Percentiles rank a stretch among this genome's conserved stretches.
These are phyloP conservation scores for Stictocephala bisonia DNA, from an alignment of 2,888 invertebrate species.

Conservation along the genomic window DNA sequence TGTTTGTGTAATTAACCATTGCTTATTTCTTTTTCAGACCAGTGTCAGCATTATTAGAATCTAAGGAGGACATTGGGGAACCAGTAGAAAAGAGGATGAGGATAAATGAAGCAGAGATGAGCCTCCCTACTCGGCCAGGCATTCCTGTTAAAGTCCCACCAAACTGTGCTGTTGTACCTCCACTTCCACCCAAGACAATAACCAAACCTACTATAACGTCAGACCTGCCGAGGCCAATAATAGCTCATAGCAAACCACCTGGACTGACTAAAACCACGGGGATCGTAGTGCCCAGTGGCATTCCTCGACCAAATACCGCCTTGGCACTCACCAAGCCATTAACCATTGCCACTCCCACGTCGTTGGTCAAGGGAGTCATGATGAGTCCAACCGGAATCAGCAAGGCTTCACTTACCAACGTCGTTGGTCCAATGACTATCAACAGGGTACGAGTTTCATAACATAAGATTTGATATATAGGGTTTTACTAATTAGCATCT, in stretches of 20 bases:
- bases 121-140: conserved; percentile 36
- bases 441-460: conserved; percentile 49
- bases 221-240: not conserved
- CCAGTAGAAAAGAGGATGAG: conserved; percentile 54
- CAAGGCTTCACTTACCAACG: conserved; percentile 39
- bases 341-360: conserved; percentile 27
- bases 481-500: not conserved
- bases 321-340: conserved; percentile 32
- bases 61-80: conserved; percentile 46
- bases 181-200: conserved; percentile 38
- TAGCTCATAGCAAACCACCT: conserved; percentile 19
- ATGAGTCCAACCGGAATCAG: conserved; percentile 42
- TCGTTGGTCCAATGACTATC: conserved; percentile 37
- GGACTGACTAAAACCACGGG: conserved; percentile 5
- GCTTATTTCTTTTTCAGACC: no score
- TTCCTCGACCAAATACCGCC: conserved; percentile 32
- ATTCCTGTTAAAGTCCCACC: conserved; percentile 43
- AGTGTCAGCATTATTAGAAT: not conserved
- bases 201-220: conserved; percentile 12
- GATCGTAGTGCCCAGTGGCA: conserved; percentile 32
- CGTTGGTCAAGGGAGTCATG: conserved; percentile 36
- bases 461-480: not conserved
- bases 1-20: no score
- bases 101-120: conserved; percentile 14
- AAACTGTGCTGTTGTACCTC: conserved; percentile 43